Conservation (phyloP, 2,797 vertebrate species). For the Siniperca scherzeri region DNA sequence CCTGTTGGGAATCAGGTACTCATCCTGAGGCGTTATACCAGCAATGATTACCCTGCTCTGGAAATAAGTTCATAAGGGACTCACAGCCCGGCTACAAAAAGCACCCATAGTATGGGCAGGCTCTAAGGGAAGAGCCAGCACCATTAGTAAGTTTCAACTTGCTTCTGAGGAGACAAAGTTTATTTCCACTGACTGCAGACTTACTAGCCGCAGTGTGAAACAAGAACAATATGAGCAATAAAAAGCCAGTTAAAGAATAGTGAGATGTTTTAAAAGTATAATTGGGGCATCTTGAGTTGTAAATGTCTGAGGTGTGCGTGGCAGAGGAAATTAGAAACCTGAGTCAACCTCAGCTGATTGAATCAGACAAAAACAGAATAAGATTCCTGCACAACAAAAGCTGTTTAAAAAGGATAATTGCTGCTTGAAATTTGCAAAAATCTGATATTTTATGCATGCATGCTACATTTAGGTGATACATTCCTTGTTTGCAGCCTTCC, state of each 20-base stretch:
- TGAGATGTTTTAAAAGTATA: constrained; percentile 68
- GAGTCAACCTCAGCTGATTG: constrained; percentile 45
- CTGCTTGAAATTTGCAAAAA: constrained; percentile 67
- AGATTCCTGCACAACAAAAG: constrained; percentile 71
- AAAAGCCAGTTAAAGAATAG: constrained; percentile 43
- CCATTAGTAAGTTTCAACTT: constrained; percentile 72
- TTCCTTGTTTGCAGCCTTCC: constrained; percentile 70
- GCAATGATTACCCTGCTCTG: constrained; percentile 79
- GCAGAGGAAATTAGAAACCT: constrained; percentile 61
- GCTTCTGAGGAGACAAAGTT: constrained; percentile 68
- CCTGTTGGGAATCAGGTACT: constrained; percentile 76
- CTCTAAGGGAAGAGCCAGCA: constrained; percentile 66
- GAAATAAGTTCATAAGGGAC: constrained; percentile 81
- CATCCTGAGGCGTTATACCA: constrained; percentile 77
- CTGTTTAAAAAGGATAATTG: constrained; percentile 69
- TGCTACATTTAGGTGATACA: constrained; percentile 65
- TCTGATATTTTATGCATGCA: constrained; percentile 73
- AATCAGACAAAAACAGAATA: constrained; percentile 56
- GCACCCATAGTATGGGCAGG: constrained; percentile 64
- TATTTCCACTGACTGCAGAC: constrained; percentile 46
- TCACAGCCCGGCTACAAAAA: constrained; percentile 64
- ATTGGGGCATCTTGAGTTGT: constrained; percentile 55
- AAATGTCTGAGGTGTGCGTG: constrained; percentile 31
- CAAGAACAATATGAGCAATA: constrained; percentile 34
- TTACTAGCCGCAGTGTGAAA: constrained; percentile 19